These are phyloP conservation scores for Micronycteris hirsuta DNA, from an alignment of 2,113 vertebrate genomes.

Conservation along the genomic window DNA sequence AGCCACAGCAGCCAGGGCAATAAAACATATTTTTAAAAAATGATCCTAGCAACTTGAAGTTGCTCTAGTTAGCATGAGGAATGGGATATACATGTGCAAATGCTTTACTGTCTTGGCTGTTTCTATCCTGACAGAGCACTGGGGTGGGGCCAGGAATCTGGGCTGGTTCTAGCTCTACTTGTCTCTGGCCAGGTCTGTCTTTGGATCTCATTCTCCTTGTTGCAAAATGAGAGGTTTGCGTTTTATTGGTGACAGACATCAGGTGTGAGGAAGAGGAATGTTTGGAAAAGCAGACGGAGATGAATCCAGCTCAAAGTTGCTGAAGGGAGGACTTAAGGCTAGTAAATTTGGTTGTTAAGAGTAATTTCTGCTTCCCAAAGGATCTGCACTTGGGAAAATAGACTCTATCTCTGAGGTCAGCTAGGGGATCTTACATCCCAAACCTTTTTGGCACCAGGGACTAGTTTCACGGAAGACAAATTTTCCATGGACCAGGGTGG, in stretches of 20 bases:
- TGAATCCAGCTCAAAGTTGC: neutral
- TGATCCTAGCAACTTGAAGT: neutral
- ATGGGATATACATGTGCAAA: neutral
- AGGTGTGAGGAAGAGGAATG: neutral
- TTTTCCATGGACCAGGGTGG: no score
- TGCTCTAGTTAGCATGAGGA: neutral
- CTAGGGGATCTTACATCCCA: neutral
- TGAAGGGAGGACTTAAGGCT: neutral
- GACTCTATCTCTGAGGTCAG: conserved; percentile 3
- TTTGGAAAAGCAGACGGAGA: neutral
- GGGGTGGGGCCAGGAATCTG: neutral
- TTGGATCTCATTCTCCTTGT: neutral
- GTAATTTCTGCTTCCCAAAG: neutral
- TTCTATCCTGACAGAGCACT: neutral
- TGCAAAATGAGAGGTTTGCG: neutral
- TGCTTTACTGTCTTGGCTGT: neutral
- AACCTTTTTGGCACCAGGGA: no score
- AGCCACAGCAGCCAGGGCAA: no score
- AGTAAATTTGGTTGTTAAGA: neutral
- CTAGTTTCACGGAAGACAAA: no score
- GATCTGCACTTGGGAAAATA: neutral
- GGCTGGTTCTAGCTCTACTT: neutral
- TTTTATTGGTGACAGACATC: neutral
- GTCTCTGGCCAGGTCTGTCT: neutral
- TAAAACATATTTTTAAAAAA: neutral